These are phyloP conservation scores for Diloba caeruleocephala DNA, from an alignment of 2,888 invertebrate species.

Conservation along the genomic window DNA sequence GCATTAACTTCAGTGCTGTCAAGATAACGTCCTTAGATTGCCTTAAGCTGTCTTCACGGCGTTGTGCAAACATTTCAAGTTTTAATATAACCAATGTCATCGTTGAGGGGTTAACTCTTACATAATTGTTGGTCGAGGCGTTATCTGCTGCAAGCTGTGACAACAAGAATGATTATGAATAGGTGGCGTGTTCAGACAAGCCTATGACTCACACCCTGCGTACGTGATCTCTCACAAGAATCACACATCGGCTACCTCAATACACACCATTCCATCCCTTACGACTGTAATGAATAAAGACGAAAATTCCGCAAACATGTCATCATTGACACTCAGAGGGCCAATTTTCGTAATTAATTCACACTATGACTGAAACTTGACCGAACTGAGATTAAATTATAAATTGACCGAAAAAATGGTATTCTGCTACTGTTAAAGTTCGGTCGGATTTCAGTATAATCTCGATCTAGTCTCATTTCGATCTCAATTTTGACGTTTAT, in stretches of 20 bases:
- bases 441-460: no score
- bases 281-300: slow-evolving; percentile 1
- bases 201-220: slow-evolving; percentile 44
- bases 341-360: no score
- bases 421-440: no score
- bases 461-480: no score
- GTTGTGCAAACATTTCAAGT: slow-evolving; percentile 48
- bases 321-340: background rate
- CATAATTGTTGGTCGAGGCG: slow-evolving; percentile 47
- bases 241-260: slow-evolving; percentile 5
- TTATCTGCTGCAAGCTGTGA: slow-evolving; percentile 57
- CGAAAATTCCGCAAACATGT: slow-evolving; percentile 5
- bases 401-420: no score
- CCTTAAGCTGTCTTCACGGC: slow-evolving; percentile 25
- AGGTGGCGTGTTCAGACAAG: slow-evolving; percentile 47
- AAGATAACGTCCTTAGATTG: slow-evolving; percentile 46
- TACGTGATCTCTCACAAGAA: slow-evolving; percentile 39
- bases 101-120: slow-evolving; percentile 50
- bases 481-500: no score
- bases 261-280: slow-evolving; percentile 16
- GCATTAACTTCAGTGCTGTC: slow-evolving; percentile 45
- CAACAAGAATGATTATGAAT: slow-evolving; percentile 53
- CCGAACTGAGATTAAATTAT: no score
- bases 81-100: slow-evolving; percentile 48
- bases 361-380: no score